These are phyloP conservation scores for Malthinus flaveolus DNA, from an alignment of 2,888 invertebrate genomes.

Conservation along the genomic window DNA sequence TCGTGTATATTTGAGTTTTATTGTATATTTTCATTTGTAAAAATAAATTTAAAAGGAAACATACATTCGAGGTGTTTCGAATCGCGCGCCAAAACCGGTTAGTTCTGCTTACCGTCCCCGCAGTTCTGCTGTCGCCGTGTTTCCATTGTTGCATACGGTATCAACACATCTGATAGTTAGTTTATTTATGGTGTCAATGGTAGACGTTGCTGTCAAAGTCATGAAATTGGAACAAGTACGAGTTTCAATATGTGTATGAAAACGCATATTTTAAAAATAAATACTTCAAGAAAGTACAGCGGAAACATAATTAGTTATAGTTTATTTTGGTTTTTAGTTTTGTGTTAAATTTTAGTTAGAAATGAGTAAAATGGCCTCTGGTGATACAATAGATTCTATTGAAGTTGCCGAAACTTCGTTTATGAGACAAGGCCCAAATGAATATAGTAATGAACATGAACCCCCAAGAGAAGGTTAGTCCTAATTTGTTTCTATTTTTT, in stretches of 20 bases:
- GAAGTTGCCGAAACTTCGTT: constrained; percentile 73
- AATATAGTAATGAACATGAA: constrained; percentile 63
- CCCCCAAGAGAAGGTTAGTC: constrained; percentile 23
- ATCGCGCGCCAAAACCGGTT: too few relatives aligned
- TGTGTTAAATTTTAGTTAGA: constrained; percentile 25
- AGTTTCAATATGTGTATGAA: constrained; percentile 34
- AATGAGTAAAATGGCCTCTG: constrained; percentile 75
- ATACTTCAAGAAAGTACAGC: constrained; percentile 8
- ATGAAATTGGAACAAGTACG: constrained; percentile 57
- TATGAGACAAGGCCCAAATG: constrained; percentile 63
- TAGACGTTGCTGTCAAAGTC: constrained; percentile 48
- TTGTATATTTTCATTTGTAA: too few relatives aligned
- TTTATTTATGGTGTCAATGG: too few relatives aligned
- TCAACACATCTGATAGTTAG: too few relatives aligned
- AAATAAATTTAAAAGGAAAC: too few relatives aligned
- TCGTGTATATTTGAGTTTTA: too few relatives aligned
- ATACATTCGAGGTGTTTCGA: too few relatives aligned
- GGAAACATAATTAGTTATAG: constrained; percentile 12
- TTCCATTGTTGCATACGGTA: too few relatives aligned
- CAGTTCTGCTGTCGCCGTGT: too few relatives aligned
- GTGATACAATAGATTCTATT: constrained; percentile 77
- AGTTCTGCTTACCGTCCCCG: too few relatives aligned
- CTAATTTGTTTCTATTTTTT: neutral
- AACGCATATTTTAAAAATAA: constrained; percentile 6
- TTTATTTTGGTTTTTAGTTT: constrained; percentile 14